Evolutionary conservation across 2,888 invertebrate genomes (phyloP).

Genomic region (Axea sp.): DNA sequence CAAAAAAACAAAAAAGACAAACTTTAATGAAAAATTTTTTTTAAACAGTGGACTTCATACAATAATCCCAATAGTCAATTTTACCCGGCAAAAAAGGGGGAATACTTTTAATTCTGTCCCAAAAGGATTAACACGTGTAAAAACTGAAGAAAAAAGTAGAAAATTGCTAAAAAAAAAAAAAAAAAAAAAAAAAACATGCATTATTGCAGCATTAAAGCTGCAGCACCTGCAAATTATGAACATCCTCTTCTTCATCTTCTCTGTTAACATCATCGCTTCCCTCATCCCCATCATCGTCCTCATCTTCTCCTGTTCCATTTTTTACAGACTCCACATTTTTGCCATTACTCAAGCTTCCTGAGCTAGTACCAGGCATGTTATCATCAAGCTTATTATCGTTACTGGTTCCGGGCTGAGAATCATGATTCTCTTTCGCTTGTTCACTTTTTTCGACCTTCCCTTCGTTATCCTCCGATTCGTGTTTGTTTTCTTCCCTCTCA

Average conservation of each 20-base stretch:
- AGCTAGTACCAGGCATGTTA: constrained; percentile 65
- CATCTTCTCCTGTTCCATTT: constrained; percentile 68
- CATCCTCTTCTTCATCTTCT: constrained; percentile 79
- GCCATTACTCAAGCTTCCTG: constrained; percentile 63
- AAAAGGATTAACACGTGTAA: too few relatives aligned
- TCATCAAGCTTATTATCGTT: constrained; percentile 19
- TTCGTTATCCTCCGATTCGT: too few relatives aligned
- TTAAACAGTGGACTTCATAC: too few relatives aligned
- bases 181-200: not conserved
- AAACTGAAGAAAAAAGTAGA: too few relatives aligned
- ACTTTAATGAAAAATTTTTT: too few relatives aligned
- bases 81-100: too few relatives aligned
- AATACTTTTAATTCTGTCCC: too few relatives aligned
- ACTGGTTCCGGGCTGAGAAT: constrained; percentile 10
- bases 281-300: constrained; percentile 63
- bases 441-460: too few relatives aligned
- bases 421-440: not conserved
- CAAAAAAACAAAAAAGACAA: too few relatives aligned
- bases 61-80: too few relatives aligned
- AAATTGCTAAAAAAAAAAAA: not conserved
- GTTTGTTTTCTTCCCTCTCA: not conserved
- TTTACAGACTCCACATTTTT: constrained; percentile 63
- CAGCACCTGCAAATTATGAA: constrained; percentile 89
- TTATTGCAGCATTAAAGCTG: too few relatives aligned
- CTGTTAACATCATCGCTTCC: constrained; percentile 69